Conservation (phyloP, 1,140 invertebrate genomes). For the Cotesia glomerata region DNA sequence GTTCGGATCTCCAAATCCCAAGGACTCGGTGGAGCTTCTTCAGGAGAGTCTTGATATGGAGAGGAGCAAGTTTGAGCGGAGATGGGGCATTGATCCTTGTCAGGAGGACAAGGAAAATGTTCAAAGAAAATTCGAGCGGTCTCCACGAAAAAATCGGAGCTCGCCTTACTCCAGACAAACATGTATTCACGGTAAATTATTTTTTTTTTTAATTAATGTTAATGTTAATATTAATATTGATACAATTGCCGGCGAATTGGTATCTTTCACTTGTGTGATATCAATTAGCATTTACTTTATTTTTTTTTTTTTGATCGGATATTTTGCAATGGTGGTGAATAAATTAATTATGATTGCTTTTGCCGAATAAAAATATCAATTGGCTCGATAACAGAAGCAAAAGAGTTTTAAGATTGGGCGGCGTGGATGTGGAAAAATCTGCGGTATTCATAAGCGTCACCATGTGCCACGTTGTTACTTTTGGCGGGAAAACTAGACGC, state of each 20-base stretch:
- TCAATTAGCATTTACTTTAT: neutral
- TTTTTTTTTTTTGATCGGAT: neutral
- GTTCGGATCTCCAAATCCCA: conserved; percentile 53
- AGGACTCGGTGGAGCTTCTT: conserved; percentile 53
- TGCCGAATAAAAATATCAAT: conserved; percentile 13
- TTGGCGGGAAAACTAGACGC: conserved; percentile 53
- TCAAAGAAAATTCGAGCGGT: conserved; percentile 40
- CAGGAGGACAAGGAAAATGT: conserved; percentile 58
- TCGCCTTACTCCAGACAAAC: conserved; percentile 54
- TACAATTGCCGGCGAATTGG: too few relatives aligned
- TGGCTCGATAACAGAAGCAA: conserved; percentile 32
- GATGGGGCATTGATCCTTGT: conserved; percentile 56
- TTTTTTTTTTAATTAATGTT: neutral
- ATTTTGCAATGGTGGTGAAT: neutral
- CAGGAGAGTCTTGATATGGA: conserved; percentile 55
- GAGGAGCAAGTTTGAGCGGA: conserved; percentile 47
- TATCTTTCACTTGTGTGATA: neutral
- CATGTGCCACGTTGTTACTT: conserved; percentile 29
- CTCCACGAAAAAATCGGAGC: conserved; percentile 46
- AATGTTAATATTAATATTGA: neutral
- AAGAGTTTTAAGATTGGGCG: neutral
- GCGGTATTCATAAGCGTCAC: conserved; percentile 8
- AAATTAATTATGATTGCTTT: conserved; percentile 17
- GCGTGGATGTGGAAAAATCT: neutral
- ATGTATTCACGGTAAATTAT: conserved; percentile 55